These are phyloP conservation scores for Pseudocheirus occidentalis DNA, from an alignment of 2,797 vertebrate genomes.

Conservation along the genomic window DNA sequence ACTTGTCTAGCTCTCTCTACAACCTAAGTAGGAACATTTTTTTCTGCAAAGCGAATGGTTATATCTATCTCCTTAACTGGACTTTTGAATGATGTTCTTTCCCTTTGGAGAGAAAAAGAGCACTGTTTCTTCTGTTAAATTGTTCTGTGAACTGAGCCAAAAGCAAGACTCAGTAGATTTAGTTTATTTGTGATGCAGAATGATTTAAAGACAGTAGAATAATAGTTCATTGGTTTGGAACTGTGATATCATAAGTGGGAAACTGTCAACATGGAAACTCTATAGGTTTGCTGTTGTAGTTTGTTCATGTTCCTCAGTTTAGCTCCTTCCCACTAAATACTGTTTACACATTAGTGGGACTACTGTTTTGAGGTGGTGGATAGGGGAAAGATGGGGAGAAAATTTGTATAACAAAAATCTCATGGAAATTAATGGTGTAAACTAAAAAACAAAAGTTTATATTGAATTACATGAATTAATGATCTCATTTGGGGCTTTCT, in stretches of 20 bases:
- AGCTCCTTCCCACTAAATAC: too few relatives aligned
- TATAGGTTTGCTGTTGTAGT: not conserved
- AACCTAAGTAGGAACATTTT: not conserved
- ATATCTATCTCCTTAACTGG: not conserved
- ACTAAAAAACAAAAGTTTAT: too few relatives aligned
- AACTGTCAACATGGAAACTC: not conserved
- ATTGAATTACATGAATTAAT: too few relatives aligned
- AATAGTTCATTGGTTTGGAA: not conserved
- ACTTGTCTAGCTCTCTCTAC: not conserved
- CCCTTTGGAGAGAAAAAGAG: not conserved
- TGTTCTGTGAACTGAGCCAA: not conserved
- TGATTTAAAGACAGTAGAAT: not conserved
- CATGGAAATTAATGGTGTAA: too few relatives aligned
- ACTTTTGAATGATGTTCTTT: not conserved
- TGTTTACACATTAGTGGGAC: too few relatives aligned
- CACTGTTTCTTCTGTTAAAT: not conserved
- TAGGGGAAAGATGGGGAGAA: too few relatives aligned
- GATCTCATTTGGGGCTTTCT: not conserved
- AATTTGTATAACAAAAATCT: too few relatives aligned
- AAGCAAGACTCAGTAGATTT: not conserved
- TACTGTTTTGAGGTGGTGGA: too few relatives aligned
- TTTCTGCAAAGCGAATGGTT: not conserved
- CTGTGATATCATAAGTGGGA: not conserved
- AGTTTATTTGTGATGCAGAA: not conserved
- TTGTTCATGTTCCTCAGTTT: too few relatives aligned